phyloP scores from a whole-genome alignment of 2,113 vertebrate species.

The Hydropotes inermis region DNA sequence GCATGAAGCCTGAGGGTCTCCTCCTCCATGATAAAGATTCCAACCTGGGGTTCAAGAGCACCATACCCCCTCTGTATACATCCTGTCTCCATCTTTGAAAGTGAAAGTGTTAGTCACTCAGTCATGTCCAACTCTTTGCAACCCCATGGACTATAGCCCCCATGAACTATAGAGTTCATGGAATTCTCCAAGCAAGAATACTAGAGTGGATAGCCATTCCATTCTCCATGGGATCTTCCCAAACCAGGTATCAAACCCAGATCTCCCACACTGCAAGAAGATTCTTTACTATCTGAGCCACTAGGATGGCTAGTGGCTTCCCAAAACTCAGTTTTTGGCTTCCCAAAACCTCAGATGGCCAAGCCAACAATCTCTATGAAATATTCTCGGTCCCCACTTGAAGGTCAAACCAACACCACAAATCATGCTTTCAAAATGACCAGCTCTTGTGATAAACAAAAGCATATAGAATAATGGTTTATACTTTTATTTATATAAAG shows the following conservation, averaged over 20 bases:
- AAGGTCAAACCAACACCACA: neutral
- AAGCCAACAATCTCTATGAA: neutral
- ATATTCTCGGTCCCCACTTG: neutral
- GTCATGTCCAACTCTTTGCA: neutral
- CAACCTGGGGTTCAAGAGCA: neutral
- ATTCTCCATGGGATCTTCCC: neutral
- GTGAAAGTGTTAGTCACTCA: neutral
- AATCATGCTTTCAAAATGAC: neutral
- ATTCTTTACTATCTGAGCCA: neutral
- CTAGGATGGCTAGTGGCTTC: too few species aligned
- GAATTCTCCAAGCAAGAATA: neutral
- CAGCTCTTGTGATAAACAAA: neutral
- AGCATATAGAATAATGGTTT: accelerated
- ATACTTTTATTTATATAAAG: neutral
- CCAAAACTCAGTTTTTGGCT: too few species aligned
- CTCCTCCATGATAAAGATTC: neutral
- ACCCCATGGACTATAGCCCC: neutral
- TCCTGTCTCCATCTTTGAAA: neutral
- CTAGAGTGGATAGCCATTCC: neutral
- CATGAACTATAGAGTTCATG: neutral
- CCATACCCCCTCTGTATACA: too few species aligned
- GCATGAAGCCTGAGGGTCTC: neutral
- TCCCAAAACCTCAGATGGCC: neutral
- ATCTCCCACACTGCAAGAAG: neutral
- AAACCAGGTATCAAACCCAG: neutral